Base-by-base conservation (phyloP, 37 sponge, comb jelly and placozoan genomes). In the Geodia barretti region DNA sequence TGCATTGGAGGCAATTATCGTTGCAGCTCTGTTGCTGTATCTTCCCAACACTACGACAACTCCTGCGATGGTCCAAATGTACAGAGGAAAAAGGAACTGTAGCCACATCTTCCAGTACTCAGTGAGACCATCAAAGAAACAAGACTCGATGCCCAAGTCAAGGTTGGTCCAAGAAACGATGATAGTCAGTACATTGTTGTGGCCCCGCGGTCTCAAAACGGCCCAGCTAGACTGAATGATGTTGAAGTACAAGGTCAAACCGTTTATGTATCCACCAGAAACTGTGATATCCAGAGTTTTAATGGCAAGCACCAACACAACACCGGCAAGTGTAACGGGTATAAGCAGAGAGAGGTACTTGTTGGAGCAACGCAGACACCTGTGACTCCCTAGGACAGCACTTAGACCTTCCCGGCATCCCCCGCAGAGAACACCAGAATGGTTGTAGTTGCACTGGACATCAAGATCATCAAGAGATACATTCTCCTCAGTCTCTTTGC, bases 91-190 rank as follows among this genome's bases (percentile, higher is more conserved):
- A 0, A 36, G 41, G 63, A 77, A 77, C 41, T 77, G 78, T 4
- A 77, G 41, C 39, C 26, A 32, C 1, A 65, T 63, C 65, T 77
- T 77, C 19, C 20, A 31, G 28, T 37, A 77, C 39, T 20, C 41
- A 40, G 59, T 35, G 62, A 77, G 26, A n/a, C 78, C 78, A 77
- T 77, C 65, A 35, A 30, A 63, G 40, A 77, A 62, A 38, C 78
- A 77, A 3, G 41, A 2, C 1, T 62, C 4, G 0, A 77, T 17
- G 19, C 75, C 75, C 20, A 75, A 43, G 61, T 75, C 75, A n/a
- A 75, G 62, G 61, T 75, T 75, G 17, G 41, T n/a, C 61, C 60
- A 54, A 20, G 75, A 4, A 34, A 32, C 33, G 7, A 19, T 7
- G 7, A 35, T 35, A 20, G 74, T 24, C 4, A 73, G 3, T 4